Percentiles rank a stretch among this genome's conserved stretches.
Conservation (phyloP, 2,888 invertebrate genomes). For the Drosophila monieri region DNA sequence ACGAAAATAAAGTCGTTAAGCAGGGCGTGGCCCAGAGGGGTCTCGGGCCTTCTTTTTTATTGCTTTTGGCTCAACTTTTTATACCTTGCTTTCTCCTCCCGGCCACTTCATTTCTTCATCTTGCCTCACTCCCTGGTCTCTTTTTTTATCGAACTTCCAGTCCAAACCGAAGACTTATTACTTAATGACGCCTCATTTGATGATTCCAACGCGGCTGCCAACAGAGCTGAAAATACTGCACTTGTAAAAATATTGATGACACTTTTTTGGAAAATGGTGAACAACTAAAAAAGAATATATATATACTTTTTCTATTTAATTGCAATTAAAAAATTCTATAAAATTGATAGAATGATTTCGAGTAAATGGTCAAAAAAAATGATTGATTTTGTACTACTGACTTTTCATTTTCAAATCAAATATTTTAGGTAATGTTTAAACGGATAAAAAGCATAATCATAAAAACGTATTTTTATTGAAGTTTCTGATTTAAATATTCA, state of each 20-base stretch:
- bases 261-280: too few relatives aligned
- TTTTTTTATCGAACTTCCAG: constrained; percentile 23
- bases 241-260: not conserved
- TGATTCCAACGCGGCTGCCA: constrained; percentile 48
- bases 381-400: too few relatives aligned
- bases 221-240: constrained; percentile 26
- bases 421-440: too few relatives aligned
- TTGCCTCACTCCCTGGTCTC: constrained; percentile 20
- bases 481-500: too few relatives aligned
- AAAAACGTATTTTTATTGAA: too few relatives aligned
- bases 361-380: too few relatives aligned
- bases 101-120: not conserved
- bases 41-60: constrained; percentile 54
- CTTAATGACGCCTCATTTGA: constrained; percentile 75
- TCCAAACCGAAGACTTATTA: constrained; percentile 67
- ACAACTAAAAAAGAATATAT: too few relatives aligned
- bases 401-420: too few relatives aligned
- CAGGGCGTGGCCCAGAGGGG: constrained; percentile 19
- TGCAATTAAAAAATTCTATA: too few relatives aligned
- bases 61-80: constrained; percentile 58
- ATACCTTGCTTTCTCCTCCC: constrained; percentile 16
- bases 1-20: constrained; percentile 65
- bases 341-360: not conserved
- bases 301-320: too few relatives aligned
- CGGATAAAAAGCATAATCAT: too few relatives aligned